A percentile compares a stretch with the other conserved stretches of the same genome.
These are phyloP conservation scores for Meliscaeva auricollis DNA, from an alignment of 2,888 invertebrate species.

Conservation along the genomic window DNA sequence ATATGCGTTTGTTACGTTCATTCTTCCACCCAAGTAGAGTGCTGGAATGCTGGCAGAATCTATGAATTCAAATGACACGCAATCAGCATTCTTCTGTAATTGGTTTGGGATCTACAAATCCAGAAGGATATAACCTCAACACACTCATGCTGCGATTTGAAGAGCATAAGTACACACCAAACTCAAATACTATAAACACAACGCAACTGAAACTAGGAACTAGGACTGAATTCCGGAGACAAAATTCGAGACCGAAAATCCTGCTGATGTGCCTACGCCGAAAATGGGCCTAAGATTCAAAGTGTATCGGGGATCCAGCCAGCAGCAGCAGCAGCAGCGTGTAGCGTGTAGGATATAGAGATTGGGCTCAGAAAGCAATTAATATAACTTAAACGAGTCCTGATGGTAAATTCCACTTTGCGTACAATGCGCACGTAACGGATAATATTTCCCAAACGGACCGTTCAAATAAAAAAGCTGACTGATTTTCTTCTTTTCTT, in stretches of 20 bases:
- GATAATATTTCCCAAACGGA: constrained; percentile 75
- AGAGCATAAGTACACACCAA: constrained; percentile 9
- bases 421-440: constrained; percentile 72
- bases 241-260: constrained; percentile 52
- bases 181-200: background rate
- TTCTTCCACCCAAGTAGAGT: background rate
- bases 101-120: constrained; percentile 72
- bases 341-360: no score
- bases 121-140: constrained; percentile 55
- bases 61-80: constrained; percentile 74
- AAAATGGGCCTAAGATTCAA: constrained; percentile 46
- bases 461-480: constrained; percentile 57
- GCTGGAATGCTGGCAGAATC: constrained; percentile 41
- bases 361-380: constrained; percentile 67
- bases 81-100: constrained; percentile 74
- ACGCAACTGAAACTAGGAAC: background rate
- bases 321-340: no score
- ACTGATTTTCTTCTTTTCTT: constrained; percentile 27
- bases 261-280: constrained; percentile 12
- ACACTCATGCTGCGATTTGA: constrained; percentile 5
- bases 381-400: constrained; percentile 76
- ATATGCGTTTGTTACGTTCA: background rate
- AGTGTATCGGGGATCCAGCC: background rate
- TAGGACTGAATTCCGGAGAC: constrained; percentile 37
- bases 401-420: constrained; percentile 73